These are phyloP conservation scores for Eurosta solidaginis DNA, from an alignment of 1,140 invertebrate species.

Conservation along the genomic window DNA sequence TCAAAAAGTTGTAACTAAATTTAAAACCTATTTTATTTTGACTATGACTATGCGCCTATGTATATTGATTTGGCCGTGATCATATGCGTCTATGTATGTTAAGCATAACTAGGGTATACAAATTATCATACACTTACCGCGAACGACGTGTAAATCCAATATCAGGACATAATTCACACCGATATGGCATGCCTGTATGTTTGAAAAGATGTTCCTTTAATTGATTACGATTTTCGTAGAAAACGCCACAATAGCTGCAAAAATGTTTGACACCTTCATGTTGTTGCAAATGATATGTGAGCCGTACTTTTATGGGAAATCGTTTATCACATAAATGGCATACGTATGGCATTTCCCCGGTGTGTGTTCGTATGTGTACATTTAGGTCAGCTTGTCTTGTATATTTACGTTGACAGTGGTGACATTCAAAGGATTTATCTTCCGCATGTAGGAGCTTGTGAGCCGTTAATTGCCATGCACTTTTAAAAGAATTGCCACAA, in stretches of 20 bases:
- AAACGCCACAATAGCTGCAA: not conserved
- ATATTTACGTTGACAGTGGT: constrained; percentile 24
- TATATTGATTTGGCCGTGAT: not conserved
- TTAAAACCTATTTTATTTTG: no score
- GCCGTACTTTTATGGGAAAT: constrained; percentile 28
- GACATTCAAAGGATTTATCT: constrained; percentile 19
- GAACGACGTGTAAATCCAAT: constrained; percentile 22
- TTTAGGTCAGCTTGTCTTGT: constrained; percentile 25
- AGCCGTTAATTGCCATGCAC: not conserved
- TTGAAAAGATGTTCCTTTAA: constrained; percentile 32
- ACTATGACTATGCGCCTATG: no score
- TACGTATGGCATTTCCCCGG: constrained; percentile 28
- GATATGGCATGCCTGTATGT: constrained; percentile 34
- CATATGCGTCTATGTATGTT: not conserved
- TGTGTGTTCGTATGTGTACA: constrained; percentile 33
- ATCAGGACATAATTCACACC: constrained; percentile 30
- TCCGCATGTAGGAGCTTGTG: constrained; percentile 31
- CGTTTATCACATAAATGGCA: constrained; percentile 33
- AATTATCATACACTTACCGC: constrained; percentile 25
- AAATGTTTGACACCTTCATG: constrained; percentile 30
- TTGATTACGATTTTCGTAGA: constrained; percentile 30
- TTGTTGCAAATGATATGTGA: constrained; percentile 35
- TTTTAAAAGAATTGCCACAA: constrained; percentile 32
- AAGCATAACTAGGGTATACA: not conserved
- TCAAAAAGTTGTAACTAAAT: no score